Percentiles rank a stretch among this genome's conserved stretches.
phyloP scores from a whole-genome alignment of 1,140 invertebrate genomes.

The Bombus haemorrhoidalis region DNA sequence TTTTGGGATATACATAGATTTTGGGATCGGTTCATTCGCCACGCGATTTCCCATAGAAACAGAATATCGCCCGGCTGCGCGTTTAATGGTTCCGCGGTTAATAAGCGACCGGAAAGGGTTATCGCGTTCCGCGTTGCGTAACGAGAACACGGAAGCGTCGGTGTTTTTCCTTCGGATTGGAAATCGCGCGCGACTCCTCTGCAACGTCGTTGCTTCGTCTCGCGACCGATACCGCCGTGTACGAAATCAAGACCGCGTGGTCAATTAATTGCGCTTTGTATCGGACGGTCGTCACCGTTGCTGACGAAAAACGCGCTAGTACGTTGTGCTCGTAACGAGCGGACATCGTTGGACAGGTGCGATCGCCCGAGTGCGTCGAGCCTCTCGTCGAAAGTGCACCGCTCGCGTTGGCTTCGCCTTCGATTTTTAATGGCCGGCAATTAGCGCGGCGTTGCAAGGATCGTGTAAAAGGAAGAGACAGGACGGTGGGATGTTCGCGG shows the following conservation, averaged over 20 bases:
- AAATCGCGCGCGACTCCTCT: constrained; percentile 1
- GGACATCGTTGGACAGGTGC: constrained; percentile 65
- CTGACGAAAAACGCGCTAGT: constrained; percentile 47
- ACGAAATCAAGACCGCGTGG: constrained; percentile 27
- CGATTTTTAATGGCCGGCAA: constrained; percentile 37
- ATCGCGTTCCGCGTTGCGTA: constrained; percentile 25
- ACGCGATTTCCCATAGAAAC: too few relatives aligned
- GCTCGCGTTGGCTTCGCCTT: background rate
- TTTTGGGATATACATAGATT: too few relatives aligned
- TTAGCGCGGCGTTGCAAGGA: background rate
- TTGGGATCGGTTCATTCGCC: background rate
- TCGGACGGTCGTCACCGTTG: constrained; percentile 26
- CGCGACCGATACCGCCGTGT: constrained; percentile 5
- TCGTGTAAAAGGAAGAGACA: background rate
- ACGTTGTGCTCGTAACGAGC: constrained; percentile 62
- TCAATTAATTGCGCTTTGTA: constrained; percentile 69
- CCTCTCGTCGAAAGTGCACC: background rate
- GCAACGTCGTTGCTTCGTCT: constrained; percentile 36
- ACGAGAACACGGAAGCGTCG: constrained; percentile 35
- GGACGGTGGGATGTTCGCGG: too few relatives aligned
- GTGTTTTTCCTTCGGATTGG: constrained; percentile 12
- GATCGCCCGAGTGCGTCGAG: background rate
- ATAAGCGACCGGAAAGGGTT: background rate
- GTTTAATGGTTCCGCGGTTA: constrained; percentile 14
- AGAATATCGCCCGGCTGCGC: background rate